These are phyloP conservation scores for Drosophila koepferae DNA, from an alignment of 2,888 invertebrate genomes.

Conservation along the genomic window DNA sequence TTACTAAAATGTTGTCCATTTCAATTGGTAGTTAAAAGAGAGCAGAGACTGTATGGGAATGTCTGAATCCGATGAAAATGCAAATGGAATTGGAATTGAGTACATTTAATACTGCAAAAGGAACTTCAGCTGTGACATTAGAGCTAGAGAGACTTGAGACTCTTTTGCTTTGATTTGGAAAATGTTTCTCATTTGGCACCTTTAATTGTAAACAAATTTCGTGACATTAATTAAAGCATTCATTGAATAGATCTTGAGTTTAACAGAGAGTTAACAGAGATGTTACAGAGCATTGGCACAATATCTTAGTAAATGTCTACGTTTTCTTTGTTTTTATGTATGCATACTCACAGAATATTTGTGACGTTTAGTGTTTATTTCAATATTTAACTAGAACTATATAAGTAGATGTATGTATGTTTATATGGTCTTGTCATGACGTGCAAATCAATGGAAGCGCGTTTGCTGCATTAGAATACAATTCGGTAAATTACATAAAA, in stretches of 20 bases:
- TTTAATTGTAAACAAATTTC: background rate
- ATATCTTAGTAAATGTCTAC: constrained; percentile 25
- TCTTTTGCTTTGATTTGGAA: background rate
- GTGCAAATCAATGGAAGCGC: constrained; percentile 46
- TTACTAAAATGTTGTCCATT: constrained; percentile 25
- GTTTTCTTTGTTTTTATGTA: constrained; percentile 9
- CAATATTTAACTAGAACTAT: constrained; percentile 7
- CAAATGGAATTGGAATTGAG: constrained; percentile 8
- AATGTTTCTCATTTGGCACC: constrained; percentile 5
- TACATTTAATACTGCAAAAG: constrained; percentile 12
- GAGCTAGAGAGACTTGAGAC: background rate
- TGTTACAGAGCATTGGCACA: background rate
- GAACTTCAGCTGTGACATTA: background rate
- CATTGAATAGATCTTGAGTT: background rate
- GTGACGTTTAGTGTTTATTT: constrained; percentile 31
- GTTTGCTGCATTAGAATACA: constrained; percentile 48
- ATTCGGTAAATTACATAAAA: constrained; percentile 34
- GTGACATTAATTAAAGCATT: background rate
- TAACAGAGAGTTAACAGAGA: background rate
- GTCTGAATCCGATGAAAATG: background rate
- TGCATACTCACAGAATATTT: constrained; percentile 24
- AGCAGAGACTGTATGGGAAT: constrained; percentile 13
- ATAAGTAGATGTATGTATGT: constrained; percentile 12
- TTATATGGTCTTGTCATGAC: constrained; percentile 39
- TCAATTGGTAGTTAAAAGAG: background rate